These are phyloP conservation scores for Drosophila cardini DNA, from an alignment of 1,140 invertebrate species.

Conservation along the genomic window DNA sequence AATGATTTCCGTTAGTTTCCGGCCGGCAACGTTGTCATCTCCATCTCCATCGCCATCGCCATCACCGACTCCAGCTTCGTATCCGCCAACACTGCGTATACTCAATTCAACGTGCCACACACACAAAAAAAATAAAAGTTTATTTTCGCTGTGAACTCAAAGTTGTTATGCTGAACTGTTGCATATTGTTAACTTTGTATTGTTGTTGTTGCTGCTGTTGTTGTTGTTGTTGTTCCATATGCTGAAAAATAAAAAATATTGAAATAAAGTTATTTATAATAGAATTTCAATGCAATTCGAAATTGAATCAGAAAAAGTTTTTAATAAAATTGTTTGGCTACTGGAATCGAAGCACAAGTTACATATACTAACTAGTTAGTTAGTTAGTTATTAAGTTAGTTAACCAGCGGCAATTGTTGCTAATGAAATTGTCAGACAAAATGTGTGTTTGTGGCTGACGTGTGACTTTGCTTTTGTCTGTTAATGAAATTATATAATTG, in stretches of 20 bases:
- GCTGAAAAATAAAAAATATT: conserved; percentile 45
- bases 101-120: conserved; percentile 23
- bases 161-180: conserved; percentile 40
- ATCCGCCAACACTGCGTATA: conserved; percentile 39
- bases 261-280: conserved; percentile 28
- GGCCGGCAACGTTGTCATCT: conserved; percentile 60
- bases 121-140: conserved; percentile 54
- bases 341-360: conserved; percentile 42
- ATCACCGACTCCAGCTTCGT: conserved; percentile 28
- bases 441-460: conserved; percentile 49
- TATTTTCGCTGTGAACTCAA: conserved; percentile 38
- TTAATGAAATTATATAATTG: conserved; percentile 74
- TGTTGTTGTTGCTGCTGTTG: conserved; percentile 38
- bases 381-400: not conserved
- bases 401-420: conserved; percentile 61
- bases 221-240: conserved; percentile 34
- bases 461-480: conserved; percentile 55
- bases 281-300: conserved; percentile 2
- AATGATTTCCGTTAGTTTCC: conserved; percentile 82
- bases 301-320: conserved; percentile 5
- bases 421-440: conserved; percentile 76
- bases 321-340: conserved; percentile 71
- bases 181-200: conserved; percentile 18
- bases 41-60: conserved; percentile 27
- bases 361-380: not conserved